phyloP scores from a whole-genome alignment of 1,140 invertebrate species.

The Zaprionus inermis region DNA sequence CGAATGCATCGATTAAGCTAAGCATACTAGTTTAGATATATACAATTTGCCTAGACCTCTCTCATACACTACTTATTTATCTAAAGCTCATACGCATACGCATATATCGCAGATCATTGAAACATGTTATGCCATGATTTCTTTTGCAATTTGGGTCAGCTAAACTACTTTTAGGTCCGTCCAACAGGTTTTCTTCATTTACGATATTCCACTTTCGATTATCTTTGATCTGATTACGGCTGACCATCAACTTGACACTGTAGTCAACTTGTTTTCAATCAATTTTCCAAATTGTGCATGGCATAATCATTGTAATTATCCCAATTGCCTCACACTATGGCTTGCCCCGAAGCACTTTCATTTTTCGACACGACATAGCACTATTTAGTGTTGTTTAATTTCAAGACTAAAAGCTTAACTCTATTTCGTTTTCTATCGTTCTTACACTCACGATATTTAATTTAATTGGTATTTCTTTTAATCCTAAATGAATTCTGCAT shows the following conservation, averaged over 20 bases:
- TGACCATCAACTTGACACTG: background rate
- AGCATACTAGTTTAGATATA: conserved; percentile 31
- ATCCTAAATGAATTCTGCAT: background rate
- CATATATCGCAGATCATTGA: background rate
- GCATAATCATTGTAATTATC: conserved; percentile 18
- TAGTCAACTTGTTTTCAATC: background rate
- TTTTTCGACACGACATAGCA: background rate
- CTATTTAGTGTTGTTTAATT: too few relatives aligned
- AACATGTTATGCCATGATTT: conserved; percentile 10
- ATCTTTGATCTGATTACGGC: conserved; percentile 6
- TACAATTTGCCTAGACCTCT: conserved; percentile 25
- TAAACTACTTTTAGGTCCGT: conserved; percentile 26
- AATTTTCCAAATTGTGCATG: background rate
- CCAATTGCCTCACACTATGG: conserved; percentile 20
- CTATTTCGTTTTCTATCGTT: background rate
- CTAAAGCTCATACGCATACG: background rate
- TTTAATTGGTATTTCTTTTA: background rate
- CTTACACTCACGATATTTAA: background rate
- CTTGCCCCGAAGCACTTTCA: conserved; percentile 21
- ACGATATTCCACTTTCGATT: background rate
- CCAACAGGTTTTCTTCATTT: conserved; percentile 8
- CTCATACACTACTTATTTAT: conserved; percentile 19
- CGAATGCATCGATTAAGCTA: conserved; percentile 24
- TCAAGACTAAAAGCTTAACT: too few relatives aligned
- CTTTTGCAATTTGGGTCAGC: background rate